Base-by-base conservation (phyloP, 2,113 vertebrate genomes). In the Nannobrachium achirus region DNA sequence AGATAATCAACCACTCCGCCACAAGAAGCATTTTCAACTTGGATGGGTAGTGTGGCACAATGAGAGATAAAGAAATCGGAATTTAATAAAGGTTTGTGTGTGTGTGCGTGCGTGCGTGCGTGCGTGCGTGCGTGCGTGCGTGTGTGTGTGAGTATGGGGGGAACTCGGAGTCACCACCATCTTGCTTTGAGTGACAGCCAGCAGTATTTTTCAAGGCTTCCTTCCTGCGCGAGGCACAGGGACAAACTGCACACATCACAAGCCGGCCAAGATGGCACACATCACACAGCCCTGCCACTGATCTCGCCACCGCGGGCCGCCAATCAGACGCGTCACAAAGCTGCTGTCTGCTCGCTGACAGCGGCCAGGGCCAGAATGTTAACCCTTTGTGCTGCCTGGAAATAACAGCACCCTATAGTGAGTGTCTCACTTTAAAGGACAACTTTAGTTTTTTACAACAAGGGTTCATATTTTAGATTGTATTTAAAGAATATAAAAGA, bases 201-300 rank as follows among this genome's bases (percentile, higher is more conserved):
- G 81, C 83, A 84, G 82, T 87, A 84, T 89, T 89, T 33, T 86
- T 82, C 87, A 90, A 90, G 86, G 87, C 86, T 86, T 82, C 76
- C 85, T 79, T 90, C 82, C 80, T 33, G 63, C 65, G 70, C 82
- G 85, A 81, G 79, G 76, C 83, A 81, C 51, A 51, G 74, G 86
- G 84, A 89, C 89, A 87, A 92, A 90, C 90, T 86, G 86, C 86
- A 83, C 86, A 83, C 89, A 89, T 91, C 87, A 87, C 78, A 89
- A 82, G 87, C 77, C 69, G 71, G 86, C 87, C 84, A 87, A 89
- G 84, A 89, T 89, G 85, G 86, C 90, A 87, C 83, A 84, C 85
- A 86, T 90, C 77, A 80, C 85, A 70, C 80, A 85, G 83, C 86
- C 84, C 80, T 66, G 88, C 81, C 86, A 89, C 87, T 88, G 89